A percentile compares a stretch with the other conserved stretches of the same genome.
Evolutionary conservation across 1,140 invertebrate species (phyloP).

Genomic region (Luehdorfia chinensis): DNA sequence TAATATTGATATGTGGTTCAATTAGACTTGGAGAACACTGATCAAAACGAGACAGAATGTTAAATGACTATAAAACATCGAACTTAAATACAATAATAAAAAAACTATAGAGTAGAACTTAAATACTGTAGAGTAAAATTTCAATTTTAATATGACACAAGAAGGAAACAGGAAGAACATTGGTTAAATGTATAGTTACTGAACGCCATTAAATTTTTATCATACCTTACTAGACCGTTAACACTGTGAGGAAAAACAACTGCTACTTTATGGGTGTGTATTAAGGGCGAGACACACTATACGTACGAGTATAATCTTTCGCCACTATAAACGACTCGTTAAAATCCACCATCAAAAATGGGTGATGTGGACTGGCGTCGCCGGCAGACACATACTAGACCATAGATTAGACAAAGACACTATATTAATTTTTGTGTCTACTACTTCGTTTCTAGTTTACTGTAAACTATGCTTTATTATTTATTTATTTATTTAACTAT

Average conservation of each 20-base stretch:
- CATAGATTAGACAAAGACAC: slow-evolving; percentile 6
- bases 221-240: slow-evolving; percentile 17
- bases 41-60: too few species aligned
- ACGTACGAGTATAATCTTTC: slow-evolving; percentile 45
- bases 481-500: not conserved
- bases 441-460: too few species aligned
- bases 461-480: too few species aligned
- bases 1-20: too few species aligned
- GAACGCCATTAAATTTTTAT: slow-evolving; percentile 9
- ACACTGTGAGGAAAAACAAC: slow-evolving; percentile 21
- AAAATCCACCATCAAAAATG: slow-evolving; percentile 56
- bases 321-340: slow-evolving; percentile 61
- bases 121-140: too few species aligned
- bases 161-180: too few species aligned
- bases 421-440: too few species aligned
- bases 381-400: slow-evolving; percentile 22
- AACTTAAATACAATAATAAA: too few species aligned
- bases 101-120: too few species aligned
- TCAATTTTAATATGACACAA: too few species aligned
- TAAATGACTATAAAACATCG: too few species aligned
- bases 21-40: too few species aligned
- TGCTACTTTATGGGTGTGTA: slow-evolving; percentile 40
- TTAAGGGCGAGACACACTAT: slow-evolving; percentile 29
- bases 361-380: slow-evolving; percentile 37
- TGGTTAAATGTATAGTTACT: slow-evolving; percentile 5